Base-by-base conservation (phyloP, 2,113 vertebrate genomes). In the Orthonyx spaldingii region DNA sequence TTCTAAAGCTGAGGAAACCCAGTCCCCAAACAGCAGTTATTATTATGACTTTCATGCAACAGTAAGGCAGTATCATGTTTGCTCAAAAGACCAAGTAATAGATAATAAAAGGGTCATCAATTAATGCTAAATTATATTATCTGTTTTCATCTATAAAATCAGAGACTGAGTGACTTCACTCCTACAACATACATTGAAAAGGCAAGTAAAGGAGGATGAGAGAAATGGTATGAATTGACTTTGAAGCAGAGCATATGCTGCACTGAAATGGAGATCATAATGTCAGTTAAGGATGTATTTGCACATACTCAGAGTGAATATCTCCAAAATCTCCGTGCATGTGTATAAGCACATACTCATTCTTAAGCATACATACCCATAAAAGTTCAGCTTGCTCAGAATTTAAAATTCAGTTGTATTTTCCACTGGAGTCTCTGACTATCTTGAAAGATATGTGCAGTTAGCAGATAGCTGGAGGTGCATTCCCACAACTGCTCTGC, bases 401-500 rank as follows among this genome's bases (percentile, higher is more conserved):
- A 86, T 75, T 80, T 84, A 41, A 92, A 86, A 88, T 93, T 63
- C 75, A 70, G 14, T 13, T 47, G 14, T 52, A 41, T 93, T 88
- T 95, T 95, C 79, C 71, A 89, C 52, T 49, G 76, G 64, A 96
- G 82, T 27, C n/a, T n/a, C 68, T 91, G 63, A 55, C 50, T 81
- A 37, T 78, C 47, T 66, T 83, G 93, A 94, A 90, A 68, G 92
- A 96, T 95, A 20, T 0, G 44, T 39, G 87, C 76, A 60, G 71
- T 90, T 89, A 89, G 83, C 71, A 86, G 75, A 83, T 86, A 88
- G 85, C 92, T 96, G 12, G 21, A 94, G 92, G 92, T 93, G 5
- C 75, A 30, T 71, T 90, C 4, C 4, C 81, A 90, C 69, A 90
- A 78, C 59, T 78, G 76, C 85, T 94, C 71, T 77, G 79, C 79